These are phyloP conservation scores for Tiliqua scincoides DNA, from an alignment of 2,113 vertebrate genomes.

Conservation along the genomic window DNA sequence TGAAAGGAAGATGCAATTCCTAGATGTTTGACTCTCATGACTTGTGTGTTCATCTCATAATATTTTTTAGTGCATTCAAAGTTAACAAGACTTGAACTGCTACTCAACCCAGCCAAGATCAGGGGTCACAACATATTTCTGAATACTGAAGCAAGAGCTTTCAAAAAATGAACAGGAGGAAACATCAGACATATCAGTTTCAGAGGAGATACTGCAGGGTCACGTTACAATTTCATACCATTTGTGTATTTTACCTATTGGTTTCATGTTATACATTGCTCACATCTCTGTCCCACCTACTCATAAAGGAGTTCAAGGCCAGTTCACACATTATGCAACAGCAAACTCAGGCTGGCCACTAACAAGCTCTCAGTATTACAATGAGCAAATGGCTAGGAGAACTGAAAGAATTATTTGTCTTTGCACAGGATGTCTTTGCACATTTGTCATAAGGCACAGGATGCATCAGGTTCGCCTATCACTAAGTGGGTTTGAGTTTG, in stretches of 20 bases:
- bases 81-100: background rate
- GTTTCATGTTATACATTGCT: too few relatives aligned
- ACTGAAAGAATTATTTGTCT: too few relatives aligned
- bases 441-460: too few relatives aligned
- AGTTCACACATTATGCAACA: background rate
- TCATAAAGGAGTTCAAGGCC: background rate
- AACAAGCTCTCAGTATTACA: too few relatives aligned
- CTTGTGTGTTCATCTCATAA: background rate
- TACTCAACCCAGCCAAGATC: background rate
- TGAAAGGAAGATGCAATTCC: background rate
- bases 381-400: too few relatives aligned
- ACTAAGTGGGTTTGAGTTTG: too few relatives aligned
- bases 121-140: background rate
- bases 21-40: background rate
- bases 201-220: background rate
- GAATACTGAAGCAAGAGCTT: background rate
- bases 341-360: too few relatives aligned
- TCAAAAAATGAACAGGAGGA: background rate
- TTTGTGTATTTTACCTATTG: background rate
- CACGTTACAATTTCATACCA: background rate
- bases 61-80: background rate
- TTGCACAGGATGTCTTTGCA: too few relatives aligned
- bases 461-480: too few relatives aligned
- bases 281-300: background rate
- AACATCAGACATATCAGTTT: background rate